Evolutionary conservation across 2,797 vertebrate species (phyloP).

Genomic region (Synaphobranchus kaupii): DNA sequence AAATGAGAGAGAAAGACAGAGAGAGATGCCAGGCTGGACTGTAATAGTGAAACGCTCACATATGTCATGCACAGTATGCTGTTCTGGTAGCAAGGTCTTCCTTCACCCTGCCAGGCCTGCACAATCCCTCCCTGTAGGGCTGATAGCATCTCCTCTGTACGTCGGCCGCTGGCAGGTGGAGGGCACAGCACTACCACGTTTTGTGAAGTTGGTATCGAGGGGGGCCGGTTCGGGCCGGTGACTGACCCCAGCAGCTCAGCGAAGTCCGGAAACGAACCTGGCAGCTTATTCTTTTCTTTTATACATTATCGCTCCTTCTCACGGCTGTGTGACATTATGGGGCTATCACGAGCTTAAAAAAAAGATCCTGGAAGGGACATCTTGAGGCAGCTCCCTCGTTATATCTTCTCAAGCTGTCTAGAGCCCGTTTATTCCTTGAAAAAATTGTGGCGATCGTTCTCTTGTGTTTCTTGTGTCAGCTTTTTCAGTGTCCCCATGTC

Average conservation of each 20-base stretch:
- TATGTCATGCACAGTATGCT: neutral
- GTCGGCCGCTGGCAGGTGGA: neutral
- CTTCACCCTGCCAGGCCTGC: neutral
- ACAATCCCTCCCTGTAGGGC: neutral
- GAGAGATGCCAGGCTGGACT: neutral
- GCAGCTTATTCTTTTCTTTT: neutral
- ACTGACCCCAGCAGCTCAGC: neutral
- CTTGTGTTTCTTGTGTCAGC: neutral
- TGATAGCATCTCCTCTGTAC: neutral
- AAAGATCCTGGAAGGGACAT: neutral
- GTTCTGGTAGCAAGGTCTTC: neutral
- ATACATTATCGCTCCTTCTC: neutral
- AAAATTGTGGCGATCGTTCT: neutral
- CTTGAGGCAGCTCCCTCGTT: neutral
- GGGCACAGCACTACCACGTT: neutral
- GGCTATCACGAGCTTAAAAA: neutral
- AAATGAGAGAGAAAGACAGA: neutral
- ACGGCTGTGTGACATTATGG: neutral
- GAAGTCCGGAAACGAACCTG: neutral
- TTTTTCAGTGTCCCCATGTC: neutral
- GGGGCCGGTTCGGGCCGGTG: neutral
- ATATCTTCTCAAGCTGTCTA: neutral
- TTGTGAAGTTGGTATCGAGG: neutral
- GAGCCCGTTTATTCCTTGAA: neutral
- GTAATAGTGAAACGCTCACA: neutral